phyloP scores from a whole-genome alignment of 2,888 invertebrate species.

The Metalampra italica region DNA sequence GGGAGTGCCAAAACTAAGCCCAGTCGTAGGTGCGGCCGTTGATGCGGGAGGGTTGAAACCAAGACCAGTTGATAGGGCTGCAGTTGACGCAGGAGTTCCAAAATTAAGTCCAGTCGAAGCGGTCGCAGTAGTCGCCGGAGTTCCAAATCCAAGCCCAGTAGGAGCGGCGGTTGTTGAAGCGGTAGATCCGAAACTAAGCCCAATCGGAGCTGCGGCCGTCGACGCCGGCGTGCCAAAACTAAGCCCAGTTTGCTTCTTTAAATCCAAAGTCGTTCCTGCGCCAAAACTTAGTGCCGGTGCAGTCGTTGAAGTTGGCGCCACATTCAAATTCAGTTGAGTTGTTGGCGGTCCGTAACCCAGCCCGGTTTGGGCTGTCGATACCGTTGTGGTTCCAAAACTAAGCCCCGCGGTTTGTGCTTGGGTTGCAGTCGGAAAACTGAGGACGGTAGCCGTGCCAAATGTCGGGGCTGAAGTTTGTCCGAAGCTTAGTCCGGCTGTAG shows the following conservation, averaged over 20 bases:
- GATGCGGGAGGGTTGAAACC: constrained; percentile 8
- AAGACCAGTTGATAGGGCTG: background rate
- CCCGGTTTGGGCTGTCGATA: constrained; percentile 11
- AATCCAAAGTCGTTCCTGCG: constrained; percentile 9
- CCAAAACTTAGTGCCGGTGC: constrained; percentile 13
- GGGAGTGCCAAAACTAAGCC: constrained; percentile 15
- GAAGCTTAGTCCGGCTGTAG: background rate
- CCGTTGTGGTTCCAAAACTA: constrained; percentile 21
- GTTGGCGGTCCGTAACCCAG: constrained; percentile 17
- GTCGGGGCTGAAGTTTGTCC: constrained; percentile 4
- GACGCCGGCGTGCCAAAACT: constrained; percentile 16
- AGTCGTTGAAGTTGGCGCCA: constrained; percentile 11
- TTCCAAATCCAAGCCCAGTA: constrained; percentile 14
- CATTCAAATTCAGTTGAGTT: background rate
- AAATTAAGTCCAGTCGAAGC: constrained; percentile 20
- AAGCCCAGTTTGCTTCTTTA: constrained; percentile 2
- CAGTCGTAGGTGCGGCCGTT: constrained; percentile 8
- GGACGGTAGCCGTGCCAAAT: background rate
- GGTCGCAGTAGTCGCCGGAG: constrained; percentile 14
- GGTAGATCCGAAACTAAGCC: constrained; percentile 25
- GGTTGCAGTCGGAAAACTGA: constrained; percentile 17
- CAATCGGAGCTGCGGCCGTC: constrained; percentile 15
- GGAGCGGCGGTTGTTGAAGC: constrained; percentile 5
- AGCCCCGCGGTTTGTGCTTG: constrained; percentile 5
- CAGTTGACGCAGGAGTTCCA: constrained; percentile 14